A percentile compares a stretch with the other conserved stretches of the same genome.
phyloP scores from a whole-genome alignment of 2,797 vertebrate species.

The Syngnathus acus region DNA sequence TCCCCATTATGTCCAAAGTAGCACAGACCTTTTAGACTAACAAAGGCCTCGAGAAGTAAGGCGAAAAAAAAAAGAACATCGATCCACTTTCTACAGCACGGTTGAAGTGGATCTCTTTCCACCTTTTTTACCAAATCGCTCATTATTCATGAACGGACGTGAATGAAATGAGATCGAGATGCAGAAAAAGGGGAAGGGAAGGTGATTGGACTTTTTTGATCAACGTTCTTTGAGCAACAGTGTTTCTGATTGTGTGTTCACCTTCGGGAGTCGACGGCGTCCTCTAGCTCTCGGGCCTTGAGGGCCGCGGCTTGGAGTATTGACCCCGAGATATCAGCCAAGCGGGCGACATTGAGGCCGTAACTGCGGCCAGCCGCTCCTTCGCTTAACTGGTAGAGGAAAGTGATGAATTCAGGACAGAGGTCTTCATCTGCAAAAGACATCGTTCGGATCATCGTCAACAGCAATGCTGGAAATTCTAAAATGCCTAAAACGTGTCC shows the following conservation, averaged over 20 bases:
- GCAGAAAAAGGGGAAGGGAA: background rate
- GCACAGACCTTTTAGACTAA: background rate
- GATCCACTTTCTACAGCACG: too few species aligned
- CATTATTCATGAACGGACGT: background rate
- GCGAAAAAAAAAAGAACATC: background rate
- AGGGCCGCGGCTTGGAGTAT: constrained; percentile 79
- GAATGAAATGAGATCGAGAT: background rate
- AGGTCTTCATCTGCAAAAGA: constrained; percentile 57
- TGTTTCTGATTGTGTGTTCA: constrained; percentile 27
- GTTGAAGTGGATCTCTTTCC: too few species aligned
- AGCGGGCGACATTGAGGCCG: constrained; percentile 88
- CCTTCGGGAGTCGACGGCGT: constrained; percentile 78
- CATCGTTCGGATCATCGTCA: background rate
- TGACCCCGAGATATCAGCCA: constrained; percentile 82
- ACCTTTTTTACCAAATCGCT: too few species aligned
- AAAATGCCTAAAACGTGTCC: background rate
- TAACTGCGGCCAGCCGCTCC: constrained; percentile 88
- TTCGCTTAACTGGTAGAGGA: constrained; percentile 89
- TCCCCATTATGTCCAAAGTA: background rate
- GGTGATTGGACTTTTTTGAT: too few species aligned
- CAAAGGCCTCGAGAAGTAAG: too few species aligned
- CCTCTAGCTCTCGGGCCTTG: constrained; percentile 87
- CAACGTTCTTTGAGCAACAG: background rate
- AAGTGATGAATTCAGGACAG: constrained; percentile 86
- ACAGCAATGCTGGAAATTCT: background rate